Evolutionary conservation across 1,140 invertebrate genomes (phyloP), one percentile per base, ranked within the genome.

Genomic region (Notospermus geniculatus): DNA sequence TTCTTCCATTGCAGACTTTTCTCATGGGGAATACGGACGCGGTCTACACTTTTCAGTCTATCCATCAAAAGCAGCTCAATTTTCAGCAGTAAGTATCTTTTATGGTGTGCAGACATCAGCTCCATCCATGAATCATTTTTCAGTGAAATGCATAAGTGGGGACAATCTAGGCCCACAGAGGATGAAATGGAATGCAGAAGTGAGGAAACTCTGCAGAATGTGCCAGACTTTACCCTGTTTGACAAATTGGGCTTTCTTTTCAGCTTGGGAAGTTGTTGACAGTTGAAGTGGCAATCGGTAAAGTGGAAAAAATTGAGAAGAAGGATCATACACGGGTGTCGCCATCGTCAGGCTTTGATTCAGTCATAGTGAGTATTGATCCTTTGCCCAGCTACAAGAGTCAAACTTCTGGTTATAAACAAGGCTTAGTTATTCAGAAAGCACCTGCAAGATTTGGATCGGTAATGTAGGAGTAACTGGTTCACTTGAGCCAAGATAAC

Each of bases 31-130:
- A 45, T 79, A 65, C 72, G 77, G 77, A 23, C 62, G 68, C 62
- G 77, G 77, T 7, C 57, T 79, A 13, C 77, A 77, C 52, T 79
- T 79, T 61, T 74, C 77, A 23, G 71, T 73, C 43, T 72, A 71
- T 56, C 73, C 77, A n/a, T 77, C 73, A 15, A 76, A 70, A 52
- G 75, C 75, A 23, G 71, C 71, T n/a, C 71, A 75, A 54, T 73
- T 76, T 66, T 77, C 74, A 41, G 70, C 69, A 19, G 75, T 77
- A 60, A 69, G 71, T 68, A 50, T 9, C 9, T 28, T 29, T n/a
- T n/a, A n/a, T n/a, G n/a, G n/a, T n/a, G n/a, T n/a, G n/a, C n/a
- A n/a, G n/a, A n/a, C n/a, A n/a, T n/a, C n/a, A n/a, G n/a, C n/a
- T n/a, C n/a, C n/a, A n/a, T n/a, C n/a, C n/a, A n/a, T n/a, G n/a